Base-by-base conservation (phyloP, 2,797 vertebrate species). In the Denticeps clupeoides region DNA sequence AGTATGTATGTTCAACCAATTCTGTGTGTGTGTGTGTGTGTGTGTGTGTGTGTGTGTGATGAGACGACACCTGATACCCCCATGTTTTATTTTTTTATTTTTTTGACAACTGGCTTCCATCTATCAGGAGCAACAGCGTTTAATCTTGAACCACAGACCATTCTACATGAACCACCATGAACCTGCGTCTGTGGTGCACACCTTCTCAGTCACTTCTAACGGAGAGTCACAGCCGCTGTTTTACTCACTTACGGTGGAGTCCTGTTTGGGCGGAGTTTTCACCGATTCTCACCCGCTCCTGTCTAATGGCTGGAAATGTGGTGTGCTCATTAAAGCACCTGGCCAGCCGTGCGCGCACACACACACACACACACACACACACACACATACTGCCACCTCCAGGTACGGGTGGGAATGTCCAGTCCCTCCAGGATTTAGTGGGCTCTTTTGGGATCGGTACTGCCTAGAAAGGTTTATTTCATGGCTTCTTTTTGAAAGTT, bases 261-360 rank as follows among this genome's bases (percentile, higher is more conserved):
- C 45, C 26, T 23, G 41, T 24, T n/a, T 27, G 25, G 49, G 38
- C 32, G 49, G 37, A 64, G 66, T 72, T 79, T 73, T 78, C 73
- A 60, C 69, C 69, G 64, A 74, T 75, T 72, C 74, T 78, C 35
- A 18, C 16, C 78, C 65, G 62, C 65, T 78, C 79, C 79, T 70
- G 75, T 64, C 12, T 72, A 68, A 67, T 62, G 74, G 71, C 59
- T 70, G 70, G 73, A 78, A 82, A 80, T 79, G 77, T 73, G 59
- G 72, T 79, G 77, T 80, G 72, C 74, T 78, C 72, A 77, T 83
- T 76, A 81, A 77, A 79, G 74, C 71, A 75, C 62, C 74, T 72
- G 72, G 68, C 71, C 58, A 41, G 27, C 58, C 68, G 72, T 76
- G 73, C 64, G 72, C 67, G 75, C 58, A 60, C 52, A 38, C 33